Evolutionary conservation across 2,888 invertebrate genomes (phyloP), one percentile per base, ranked within the genome.

Genomic region (Xylota sylvarum): DNA sequence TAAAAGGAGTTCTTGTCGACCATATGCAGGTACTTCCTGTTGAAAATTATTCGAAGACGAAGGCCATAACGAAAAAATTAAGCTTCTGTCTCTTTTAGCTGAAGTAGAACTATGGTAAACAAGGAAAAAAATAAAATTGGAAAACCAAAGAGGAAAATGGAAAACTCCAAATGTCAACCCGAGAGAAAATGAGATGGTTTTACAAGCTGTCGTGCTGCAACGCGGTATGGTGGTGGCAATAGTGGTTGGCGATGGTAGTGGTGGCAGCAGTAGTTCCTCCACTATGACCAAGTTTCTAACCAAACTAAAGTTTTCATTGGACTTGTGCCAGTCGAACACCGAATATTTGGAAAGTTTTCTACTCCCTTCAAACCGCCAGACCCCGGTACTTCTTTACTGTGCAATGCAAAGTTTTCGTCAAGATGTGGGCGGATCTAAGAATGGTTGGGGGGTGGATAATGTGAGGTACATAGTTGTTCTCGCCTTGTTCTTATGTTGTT

Each of bases 291-390:
- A 82, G 77, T 86, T 86, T 86, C 78, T 73, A 82, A 86, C 86
- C 86, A 73, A 86, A 78, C 82, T 73, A 52, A 86, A 82, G 86
- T 86, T 86, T 86, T 86, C 82, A 86, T 86, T 86, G 86, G 86
- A 86, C 86, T 86, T 78, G 82, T 86, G 86, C 86, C 86, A 86
- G 86, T 86, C 77, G 77, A 86, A 86, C 78, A 82, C 67, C 82
- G 86, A 86, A 82, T 86, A 86, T 86, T 82, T 86, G 77, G 86
- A 86, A 86, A 86, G 86, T 86, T 86, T 86, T 46, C 43, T 37
- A 14, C 58, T 72, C 67, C 73, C 73, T 62, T 50, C 35, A 55
- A 19, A 48, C 40, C 55, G 17, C 67, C 48, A 23, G 19, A 19
- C 14, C 46, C 14, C 43, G 27, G 50, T 50, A 60, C 10, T 65